Evolutionary conservation across 2,888 invertebrate genomes (phyloP).

Genomic region (Rhaphigaster nebulosa): DNA sequence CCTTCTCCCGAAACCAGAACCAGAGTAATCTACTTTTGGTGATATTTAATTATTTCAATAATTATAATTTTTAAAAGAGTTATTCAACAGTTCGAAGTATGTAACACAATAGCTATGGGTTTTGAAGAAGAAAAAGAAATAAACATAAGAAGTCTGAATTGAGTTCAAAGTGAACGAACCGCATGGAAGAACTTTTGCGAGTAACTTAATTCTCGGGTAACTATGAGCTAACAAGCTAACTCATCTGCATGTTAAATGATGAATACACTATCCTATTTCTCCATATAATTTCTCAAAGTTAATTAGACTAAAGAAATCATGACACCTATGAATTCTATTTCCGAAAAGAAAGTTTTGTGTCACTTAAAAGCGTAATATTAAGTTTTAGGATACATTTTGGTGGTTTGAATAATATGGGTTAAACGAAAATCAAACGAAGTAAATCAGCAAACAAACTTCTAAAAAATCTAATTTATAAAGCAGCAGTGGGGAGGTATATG

Average conservation of each 20-base stretch:
- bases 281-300: neutral
- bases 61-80: neutral
- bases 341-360: neutral
- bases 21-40: neutral
- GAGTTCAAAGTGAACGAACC: neutral
- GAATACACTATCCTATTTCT: neutral
- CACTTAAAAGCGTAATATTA: no score
- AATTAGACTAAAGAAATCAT: neutral
- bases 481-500: no score
- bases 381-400: no score
- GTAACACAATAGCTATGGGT: no score
- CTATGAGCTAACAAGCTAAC: neutral
- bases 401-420: no score
- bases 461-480: no score
- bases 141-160: neutral
- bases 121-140: neutral
- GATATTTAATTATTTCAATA: neutral
- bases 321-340: neutral
- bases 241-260: neutral
- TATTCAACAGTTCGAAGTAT: neutral
- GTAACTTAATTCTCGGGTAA: neutral
- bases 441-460: no score
- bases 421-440: no score
- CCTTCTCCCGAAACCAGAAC: neutral
- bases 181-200: neutral